These are phyloP conservation scores for Tokudaia tokunoshimensis DNA, from an alignment of 2,797 vertebrate genomes.

Conservation along the genomic window DNA sequence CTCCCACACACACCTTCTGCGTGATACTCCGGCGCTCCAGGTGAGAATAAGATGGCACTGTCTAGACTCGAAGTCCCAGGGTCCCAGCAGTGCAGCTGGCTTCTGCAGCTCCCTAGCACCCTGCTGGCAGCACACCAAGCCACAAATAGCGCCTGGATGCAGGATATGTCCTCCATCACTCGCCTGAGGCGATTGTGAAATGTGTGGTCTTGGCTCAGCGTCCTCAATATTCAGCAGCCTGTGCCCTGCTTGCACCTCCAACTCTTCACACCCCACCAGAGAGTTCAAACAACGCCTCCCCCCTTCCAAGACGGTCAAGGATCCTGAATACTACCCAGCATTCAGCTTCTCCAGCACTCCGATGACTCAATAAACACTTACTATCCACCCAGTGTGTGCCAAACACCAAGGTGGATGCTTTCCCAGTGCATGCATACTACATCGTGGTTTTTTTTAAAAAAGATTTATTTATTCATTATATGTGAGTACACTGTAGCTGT, in stretches of 20 bases:
- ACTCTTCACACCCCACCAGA: neutral
- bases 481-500: too few species aligned
- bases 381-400: neutral
- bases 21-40: neutral
- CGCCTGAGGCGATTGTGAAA: neutral
- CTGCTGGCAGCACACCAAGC: neutral
- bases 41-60: neutral
- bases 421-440: too few species aligned
- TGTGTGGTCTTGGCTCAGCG: neutral
- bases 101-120: neutral
- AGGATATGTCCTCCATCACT: neutral
- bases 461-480: too few species aligned
- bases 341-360: neutral
- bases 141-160: constrained; percentile 21
- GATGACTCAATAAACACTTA: neutral
- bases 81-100: neutral
- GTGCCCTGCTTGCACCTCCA: neutral
- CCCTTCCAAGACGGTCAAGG: neutral
- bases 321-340: neutral
- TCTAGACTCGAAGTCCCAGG: neutral
- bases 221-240: neutral
- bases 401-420: neutral
- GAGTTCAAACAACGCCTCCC: neutral
- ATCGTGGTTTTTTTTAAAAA: neutral
- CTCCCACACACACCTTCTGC: neutral